Evolutionary conservation across 1,140 invertebrate species (phyloP), one percentile per base, ranked within the genome.

Genomic region (Scaptomyza montana): DNA sequence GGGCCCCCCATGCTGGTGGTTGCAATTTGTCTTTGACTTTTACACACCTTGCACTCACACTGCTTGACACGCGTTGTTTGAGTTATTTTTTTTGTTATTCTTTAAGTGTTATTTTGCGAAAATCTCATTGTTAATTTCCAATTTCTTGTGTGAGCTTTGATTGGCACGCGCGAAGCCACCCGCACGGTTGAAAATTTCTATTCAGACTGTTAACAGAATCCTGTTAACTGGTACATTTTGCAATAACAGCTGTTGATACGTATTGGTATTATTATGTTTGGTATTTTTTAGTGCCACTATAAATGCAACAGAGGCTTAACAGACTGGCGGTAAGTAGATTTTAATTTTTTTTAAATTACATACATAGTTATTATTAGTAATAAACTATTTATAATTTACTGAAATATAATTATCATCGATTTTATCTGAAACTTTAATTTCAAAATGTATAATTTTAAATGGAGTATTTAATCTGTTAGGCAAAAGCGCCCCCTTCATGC

Each of bases 91-190:
- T 51, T 30, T 49, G 12, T 74, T 57, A 68, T 56, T n/a, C 30
- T 74, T 60, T 70, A 64, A 47, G 60, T 59, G 53, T 73, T 56
- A 64, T 70, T 64, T 74, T 64, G 72, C 72, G 72, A 69, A 74
- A 70, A 64, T 70, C 33, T 70, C 72, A 74, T 74, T 74, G 66
- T 74, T 68, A 49, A 54, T 63, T 70, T 70, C 45, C 47, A 70
- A 74, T 70, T 74, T 59, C 47, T 62, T 41, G 51, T 74, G 53
- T 45, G 59, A 67, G 7, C 30, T 62, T 30, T 39, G 7, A 63
- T 74, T 63, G 65, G 66, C 57, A 69, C 66, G 66, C 71, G 71
- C 71, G 71, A 46, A 33, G 33, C 72, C 72, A 74, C 59, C 67
- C 72, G 66, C 67, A 63, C 67, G 72, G n/a, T 59, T 70, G 28